These are phyloP conservation scores for Sympetrum striolatum DNA, from an alignment of 2,888 invertebrate genomes.

Conservation along the genomic window DNA sequence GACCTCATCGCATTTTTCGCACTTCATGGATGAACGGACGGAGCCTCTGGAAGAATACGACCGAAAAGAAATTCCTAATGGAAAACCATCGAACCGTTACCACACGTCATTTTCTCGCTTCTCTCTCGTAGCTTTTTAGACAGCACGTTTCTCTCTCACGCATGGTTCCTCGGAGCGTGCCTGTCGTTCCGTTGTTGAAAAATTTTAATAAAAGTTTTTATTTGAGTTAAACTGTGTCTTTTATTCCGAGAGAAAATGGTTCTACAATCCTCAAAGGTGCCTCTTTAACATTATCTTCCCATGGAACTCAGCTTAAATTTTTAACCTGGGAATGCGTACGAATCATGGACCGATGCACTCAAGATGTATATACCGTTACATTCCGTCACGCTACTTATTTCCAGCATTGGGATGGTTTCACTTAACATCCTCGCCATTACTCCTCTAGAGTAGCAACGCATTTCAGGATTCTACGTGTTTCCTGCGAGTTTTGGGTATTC, in stretches of 20 bases:
- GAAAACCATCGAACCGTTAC: background rate
- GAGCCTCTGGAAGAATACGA: background rate
- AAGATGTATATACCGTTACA: too few relatives aligned
- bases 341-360: too few relatives aligned
- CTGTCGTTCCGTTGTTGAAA: background rate
- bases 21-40: background rate
- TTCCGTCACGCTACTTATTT: too few relatives aligned
- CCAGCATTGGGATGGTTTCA: too few relatives aligned
- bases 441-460: too few relatives aligned
- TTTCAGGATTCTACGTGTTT: too few relatives aligned
- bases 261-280: too few relatives aligned
- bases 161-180: background rate
- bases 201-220: background rate
- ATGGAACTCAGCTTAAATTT: too few relatives aligned
- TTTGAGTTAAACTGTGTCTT: background rate
- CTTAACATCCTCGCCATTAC: too few relatives aligned
- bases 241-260: background rate
- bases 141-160: background rate
- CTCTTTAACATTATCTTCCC: too few relatives aligned
- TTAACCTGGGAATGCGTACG: too few relatives aligned
- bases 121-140: background rate
- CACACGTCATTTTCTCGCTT: background rate
- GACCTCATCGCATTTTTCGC: background rate
- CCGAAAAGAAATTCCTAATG: background rate
- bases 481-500: too few relatives aligned